A percentile compares a stretch with the other conserved stretches of the same genome.
phyloP scores from a whole-genome alignment of 2,888 invertebrate genomes.

The Alentia gelatinosa region DNA sequence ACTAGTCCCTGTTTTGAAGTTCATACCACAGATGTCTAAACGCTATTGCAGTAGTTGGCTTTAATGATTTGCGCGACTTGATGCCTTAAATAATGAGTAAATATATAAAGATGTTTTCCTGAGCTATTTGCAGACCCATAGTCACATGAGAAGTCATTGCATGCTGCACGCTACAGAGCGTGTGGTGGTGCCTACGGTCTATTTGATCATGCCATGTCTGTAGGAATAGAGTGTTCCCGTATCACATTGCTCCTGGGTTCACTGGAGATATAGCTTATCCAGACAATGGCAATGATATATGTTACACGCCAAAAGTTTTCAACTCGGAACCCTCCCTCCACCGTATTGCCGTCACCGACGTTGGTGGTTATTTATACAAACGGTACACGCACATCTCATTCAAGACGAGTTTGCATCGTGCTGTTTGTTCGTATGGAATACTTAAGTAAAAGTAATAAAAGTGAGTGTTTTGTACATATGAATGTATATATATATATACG shows the following conservation, averaged over 20 bases:
- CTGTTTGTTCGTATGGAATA: no score
- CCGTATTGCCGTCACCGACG: not conserved
- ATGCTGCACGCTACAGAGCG: not conserved
- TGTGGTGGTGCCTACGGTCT: not conserved
- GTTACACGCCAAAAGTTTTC: not conserved
- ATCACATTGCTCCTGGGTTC: not conserved
- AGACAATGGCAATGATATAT: not conserved
- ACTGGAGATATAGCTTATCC: not conserved
- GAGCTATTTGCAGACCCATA: no score
- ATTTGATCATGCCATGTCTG: conserved; percentile 17
- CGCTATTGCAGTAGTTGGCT: no score
- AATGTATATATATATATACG: not conserved
- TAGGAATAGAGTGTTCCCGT: not conserved
- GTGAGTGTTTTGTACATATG: no score
- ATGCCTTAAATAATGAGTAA: no score
- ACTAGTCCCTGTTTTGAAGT: no score
- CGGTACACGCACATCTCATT: not conserved
- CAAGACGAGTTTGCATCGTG: not conserved
- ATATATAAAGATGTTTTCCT: no score
- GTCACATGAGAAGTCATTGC: conserved; percentile 5
- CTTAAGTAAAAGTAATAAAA: no score
- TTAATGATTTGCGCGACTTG: no score
- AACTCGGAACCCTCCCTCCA: not conserved
- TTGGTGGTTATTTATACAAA: not conserved
- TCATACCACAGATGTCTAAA: no score